Base-by-base conservation (phyloP, 2,113 vertebrate genomes). In the Corynorhinus townsendii region DNA sequence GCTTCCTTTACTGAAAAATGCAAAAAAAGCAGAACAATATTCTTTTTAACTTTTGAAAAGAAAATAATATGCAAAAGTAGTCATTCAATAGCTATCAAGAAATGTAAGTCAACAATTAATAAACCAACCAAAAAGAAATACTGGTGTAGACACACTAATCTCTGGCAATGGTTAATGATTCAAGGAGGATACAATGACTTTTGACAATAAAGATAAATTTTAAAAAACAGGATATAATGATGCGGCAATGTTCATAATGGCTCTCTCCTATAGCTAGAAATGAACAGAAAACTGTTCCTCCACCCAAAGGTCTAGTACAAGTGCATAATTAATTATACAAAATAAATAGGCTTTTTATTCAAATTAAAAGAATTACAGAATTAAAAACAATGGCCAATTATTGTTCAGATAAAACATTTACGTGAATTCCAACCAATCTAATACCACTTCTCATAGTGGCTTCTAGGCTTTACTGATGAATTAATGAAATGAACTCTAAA, bases 341-440 rank as follows among this genome's bases (percentile, higher is more conserved):
- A 87, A 59, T 56, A 19, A 82, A 82, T 12, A 81, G 14, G 40
- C 9, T 64, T 91, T 69, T 93, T 75, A 89, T 69, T 93, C 94
- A 92, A 93, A 86, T 91, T 47, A 73, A 95, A 91, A 76, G 19
- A 86, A 43, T 86, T 92, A 73, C 1, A 85, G 56, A 79, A 92
- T 68, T 86, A 91, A 80, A 73, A 94, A 80, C 24, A 86, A 59
- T 8, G 30, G 20, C 33, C 45, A 95, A 72, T 90, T 79, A 75
- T 28, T 75, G 47, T 73, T 92, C 81, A 95, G 64, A 95, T 26
- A 90, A 91, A 89, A 90, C 40, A 92, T 77, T 68, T 64, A 72
- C n/a, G 4, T 93, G 52, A 77, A 85, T 93, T 95, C 62, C 17
- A 95, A 83, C 28, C 38, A 93, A 92, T 52, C 62, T 69, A 90